phyloP scores from a whole-genome alignment of 2,113 vertebrate species.

The Myotis yumanensis region DNA sequence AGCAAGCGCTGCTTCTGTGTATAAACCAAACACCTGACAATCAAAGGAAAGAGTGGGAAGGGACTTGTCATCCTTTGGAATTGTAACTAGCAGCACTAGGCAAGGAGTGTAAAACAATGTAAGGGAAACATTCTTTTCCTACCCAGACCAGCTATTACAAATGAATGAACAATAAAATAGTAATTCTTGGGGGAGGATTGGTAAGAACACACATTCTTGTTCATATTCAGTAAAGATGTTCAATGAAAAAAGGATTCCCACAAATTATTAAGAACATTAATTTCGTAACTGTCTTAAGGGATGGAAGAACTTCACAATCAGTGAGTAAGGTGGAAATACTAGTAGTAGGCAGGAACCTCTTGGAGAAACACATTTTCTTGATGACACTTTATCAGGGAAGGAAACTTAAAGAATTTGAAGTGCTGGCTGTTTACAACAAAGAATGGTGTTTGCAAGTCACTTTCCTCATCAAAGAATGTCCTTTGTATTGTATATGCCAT shows the following conservation, averaged over 20 bases:
- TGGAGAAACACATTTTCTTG: slow-evolving; percentile 52
- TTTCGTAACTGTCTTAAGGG: slow-evolving; percentile 28
- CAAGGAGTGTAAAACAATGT: slow-evolving; percentile 32
- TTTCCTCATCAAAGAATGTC: slow-evolving; percentile 68
- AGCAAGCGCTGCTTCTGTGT: slow-evolving; percentile 44
- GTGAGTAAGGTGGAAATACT: not conserved
- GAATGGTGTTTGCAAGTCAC: slow-evolving; percentile 60
- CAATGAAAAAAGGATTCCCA: not conserved
- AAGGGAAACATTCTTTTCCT: slow-evolving; percentile 33
- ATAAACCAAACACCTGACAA: slow-evolving; percentile 70
- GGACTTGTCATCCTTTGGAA: slow-evolving; percentile 58
- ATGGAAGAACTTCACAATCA: not conserved
- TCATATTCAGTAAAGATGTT: slow-evolving; percentile 5
- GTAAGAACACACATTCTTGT: not conserved
- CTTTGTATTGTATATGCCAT: not conserved
- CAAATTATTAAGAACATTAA: slow-evolving; percentile 43
- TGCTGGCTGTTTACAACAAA: slow-evolving; percentile 64
- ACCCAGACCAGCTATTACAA: slow-evolving; percentile 44
- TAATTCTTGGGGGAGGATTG: not conserved
- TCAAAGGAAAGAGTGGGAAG: slow-evolving; percentile 57
- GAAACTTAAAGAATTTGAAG: slow-evolving; percentile 35
- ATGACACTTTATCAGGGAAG: not conserved
- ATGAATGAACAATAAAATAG: slow-evolving; percentile 49
- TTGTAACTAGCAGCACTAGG: slow-evolving; percentile 50
- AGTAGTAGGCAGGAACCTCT: not conserved